Base-by-base conservation (phyloP, 2,888 invertebrate species). In the Microplitis deprimator region DNA sequence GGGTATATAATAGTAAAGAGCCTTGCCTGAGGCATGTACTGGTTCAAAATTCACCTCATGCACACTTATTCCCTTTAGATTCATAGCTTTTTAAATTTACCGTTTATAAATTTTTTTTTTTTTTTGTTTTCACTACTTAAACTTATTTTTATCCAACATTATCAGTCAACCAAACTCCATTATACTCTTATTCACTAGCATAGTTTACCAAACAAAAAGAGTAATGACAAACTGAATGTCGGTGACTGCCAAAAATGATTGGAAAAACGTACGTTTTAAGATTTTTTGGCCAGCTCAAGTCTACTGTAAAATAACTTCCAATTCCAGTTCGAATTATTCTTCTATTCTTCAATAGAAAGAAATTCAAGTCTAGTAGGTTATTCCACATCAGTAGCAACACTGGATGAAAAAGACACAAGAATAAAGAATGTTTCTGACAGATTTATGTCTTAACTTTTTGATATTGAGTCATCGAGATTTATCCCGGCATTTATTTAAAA, bases 1-100 rank as follows among this genome's bases (percentile, higher is more conserved):
- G 40, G 17, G 10, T 50, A 8, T 50, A 50, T 50, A 50, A 50
- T 13, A 50, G 50, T 50, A 13, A 5, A 62, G 62, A 61, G 29
- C 7, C 16, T 39, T 59, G 17, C 71, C 60, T 72, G 60, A 10
- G 62, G 62, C 62, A 6, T 67, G 41, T 40, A 73, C 50, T 50
- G 50, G 40, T 78, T 82, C 67, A 20, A 79, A 50, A 82, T 82
- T 81, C 82, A 72, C 79, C 79, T 79, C 82, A 79, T 81, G 81
- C 74, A 76, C 79, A 74, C 69, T 72, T 65, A 62, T 77, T 78
- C 79, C 80, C 78, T 81, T 81, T 77, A 81, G 80, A 82, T 82
- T 81, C 82, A 82, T 82, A 77, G 80, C 78, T 79, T 80, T 72
- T 65, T 50, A 38, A 67, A 75, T 61, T 79, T 75, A 62, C 60